Evolutionary conservation across 2,797 vertebrate species (phyloP), one percentile per base, ranked within the genome.

Genomic region (Neosilurus hyrtlii): DNA sequence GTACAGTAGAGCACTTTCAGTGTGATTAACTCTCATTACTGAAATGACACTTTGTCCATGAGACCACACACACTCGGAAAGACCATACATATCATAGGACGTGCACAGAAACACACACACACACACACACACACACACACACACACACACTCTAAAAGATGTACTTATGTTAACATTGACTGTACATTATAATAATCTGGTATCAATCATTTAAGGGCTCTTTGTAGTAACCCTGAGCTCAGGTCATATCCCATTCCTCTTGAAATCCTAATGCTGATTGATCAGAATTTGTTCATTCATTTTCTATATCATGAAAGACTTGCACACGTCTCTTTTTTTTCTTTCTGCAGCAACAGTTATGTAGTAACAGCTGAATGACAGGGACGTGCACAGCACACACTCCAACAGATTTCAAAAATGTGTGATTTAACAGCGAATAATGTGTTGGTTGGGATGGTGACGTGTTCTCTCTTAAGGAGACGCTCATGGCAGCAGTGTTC

Each of bases 51-150:
- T 80, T 84, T 74, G 62, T 35, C 70, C 66, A 37, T 0, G 54
- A 84, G 82, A 84, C 82, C 83, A 75, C 83, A 80, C 78, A 80
- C 83, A 80, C 61, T 80, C 70, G 0, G 9, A 59, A 22, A 73
- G 18, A 57, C 72, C 72, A 57, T 20, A 35, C 26, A 12, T 9
- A 35, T 74, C 3, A 22, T 12, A 74, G 56, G 52, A 74, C 72
- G 20, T 15, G 37, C 22, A 22, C 61, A 20, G 15, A 66, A 1
- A 79, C 35, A 63, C 6, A 67, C 14, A 6, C 35, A 71, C 9
- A 12, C 43, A 51, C 20, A 51, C 67, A 43, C 30, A 37, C 30
- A 5, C 26, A 66, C 15, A 9, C 15, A 61, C 14, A 65, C 18
- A 63, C 30, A 30, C 30, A 30, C 30, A 30, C 30, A 30, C 30